Evolutionary conservation across 2,797 vertebrate genomes (phyloP).

Genomic region (Falco concolor): DNA sequence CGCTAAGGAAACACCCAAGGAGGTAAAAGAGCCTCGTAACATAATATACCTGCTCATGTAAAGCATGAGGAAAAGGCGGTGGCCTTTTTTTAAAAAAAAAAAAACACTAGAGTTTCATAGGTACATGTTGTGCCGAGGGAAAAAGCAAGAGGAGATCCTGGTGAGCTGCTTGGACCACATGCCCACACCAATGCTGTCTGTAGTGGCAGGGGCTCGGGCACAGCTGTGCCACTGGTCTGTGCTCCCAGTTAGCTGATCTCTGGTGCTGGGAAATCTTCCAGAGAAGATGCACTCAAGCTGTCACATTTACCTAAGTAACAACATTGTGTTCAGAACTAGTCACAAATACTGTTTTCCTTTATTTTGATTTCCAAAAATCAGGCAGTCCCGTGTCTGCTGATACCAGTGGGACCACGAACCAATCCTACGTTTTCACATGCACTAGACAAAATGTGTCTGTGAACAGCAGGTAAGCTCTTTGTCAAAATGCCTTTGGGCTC

Average conservation of each 20-base stretch:
- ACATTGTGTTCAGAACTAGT: not conserved
- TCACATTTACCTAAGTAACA: not conserved
- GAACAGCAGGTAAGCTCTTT: not conserved
- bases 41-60: accelerated
- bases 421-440: accelerated
- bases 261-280: not conserved
- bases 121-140: not conserved
- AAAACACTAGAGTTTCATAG: not conserved
- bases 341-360: not conserved
- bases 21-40: not conserved
- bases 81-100: not conserved
- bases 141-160: not conserved
- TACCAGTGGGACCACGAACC: not conserved
- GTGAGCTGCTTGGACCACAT: not conserved
- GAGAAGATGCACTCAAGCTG: not conserved
- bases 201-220: not conserved
- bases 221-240: not conserved
- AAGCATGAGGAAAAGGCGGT: not conserved
- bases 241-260: not conserved
- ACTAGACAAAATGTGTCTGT: not conserved
- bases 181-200: not conserved
- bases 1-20: not conserved
- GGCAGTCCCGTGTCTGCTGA: not conserved
- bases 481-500: not conserved
- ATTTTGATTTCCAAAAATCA: not conserved